Conservation (phyloP, 2,797 vertebrate genomes). For the Betta splendens region DNA sequence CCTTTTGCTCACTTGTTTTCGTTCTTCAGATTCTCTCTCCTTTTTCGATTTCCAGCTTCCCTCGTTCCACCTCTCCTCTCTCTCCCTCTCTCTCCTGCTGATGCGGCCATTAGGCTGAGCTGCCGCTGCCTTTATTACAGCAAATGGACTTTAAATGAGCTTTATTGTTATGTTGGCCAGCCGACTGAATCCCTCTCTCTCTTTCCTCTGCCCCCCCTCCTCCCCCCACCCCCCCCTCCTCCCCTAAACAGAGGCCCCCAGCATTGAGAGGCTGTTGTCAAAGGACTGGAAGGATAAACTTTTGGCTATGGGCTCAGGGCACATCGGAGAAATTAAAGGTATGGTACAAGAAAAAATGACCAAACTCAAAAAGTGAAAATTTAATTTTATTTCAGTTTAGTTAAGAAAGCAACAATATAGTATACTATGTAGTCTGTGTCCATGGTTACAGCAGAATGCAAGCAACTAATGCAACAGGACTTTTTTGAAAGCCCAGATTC, state of each 20-base stretch:
- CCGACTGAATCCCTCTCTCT: conserved; percentile 86
- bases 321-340: conserved; percentile 99
- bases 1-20: conserved; percentile 70
- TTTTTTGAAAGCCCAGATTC: background rate
- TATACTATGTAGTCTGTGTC: background rate
- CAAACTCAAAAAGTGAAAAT: conserved; percentile 13
- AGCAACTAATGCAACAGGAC: conserved; percentile 4
- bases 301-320: conserved; percentile 98
- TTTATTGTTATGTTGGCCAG: conserved; percentile 90
- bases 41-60: conserved; percentile 72
- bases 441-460: background rate
- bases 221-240: too few relatives aligned
- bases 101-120: conserved; percentile 92
- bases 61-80: conserved; percentile 59
- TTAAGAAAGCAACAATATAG: background rate
- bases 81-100: conserved; percentile 87
- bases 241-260: conserved; percentile 90
- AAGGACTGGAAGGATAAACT: conserved; percentile 99
- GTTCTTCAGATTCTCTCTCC: conserved; percentile 73
- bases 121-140: conserved; percentile 90
- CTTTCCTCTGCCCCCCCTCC: conserved; percentile 72
- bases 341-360: conserved; percentile 50
- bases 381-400: background rate
- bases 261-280: conserved; percentile 98
- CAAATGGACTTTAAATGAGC: conserved; percentile 96